These are phyloP conservation scores for Emesis furor DNA, from an alignment of 2,888 invertebrate species.

Conservation along the genomic window DNA sequence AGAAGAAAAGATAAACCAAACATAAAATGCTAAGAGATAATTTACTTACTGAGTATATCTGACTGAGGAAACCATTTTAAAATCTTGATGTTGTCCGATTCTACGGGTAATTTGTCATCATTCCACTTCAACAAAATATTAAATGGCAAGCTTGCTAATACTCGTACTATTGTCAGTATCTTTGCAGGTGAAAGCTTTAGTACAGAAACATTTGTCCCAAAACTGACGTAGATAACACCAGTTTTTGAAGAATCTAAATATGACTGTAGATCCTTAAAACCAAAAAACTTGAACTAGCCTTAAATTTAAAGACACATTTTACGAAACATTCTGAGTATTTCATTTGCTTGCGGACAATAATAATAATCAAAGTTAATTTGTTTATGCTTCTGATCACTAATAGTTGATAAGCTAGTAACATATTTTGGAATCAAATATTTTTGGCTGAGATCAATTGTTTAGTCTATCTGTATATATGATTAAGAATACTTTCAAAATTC, in stretches of 20 bases:
- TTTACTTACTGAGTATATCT: slow-evolving; percentile 73
- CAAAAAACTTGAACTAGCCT: neutral
- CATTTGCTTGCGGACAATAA: too few species aligned
- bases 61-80: slow-evolving; percentile 76
- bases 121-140: slow-evolving; percentile 86
- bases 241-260: slow-evolving; percentile 82
- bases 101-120: slow-evolving; percentile 75
- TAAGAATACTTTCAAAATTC: too few species aligned
- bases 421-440: too few species aligned
- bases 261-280: slow-evolving; percentile 77
- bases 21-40: neutral
- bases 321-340: too few species aligned
- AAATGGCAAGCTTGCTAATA: slow-evolving; percentile 82
- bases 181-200: slow-evolving; percentile 77
- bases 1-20: too few species aligned
- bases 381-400: too few species aligned
- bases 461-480: too few species aligned
- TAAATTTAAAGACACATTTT: too few species aligned
- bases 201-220: slow-evolving; percentile 83
- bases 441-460: too few species aligned
- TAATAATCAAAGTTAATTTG: too few species aligned
- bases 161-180: slow-evolving; percentile 78
- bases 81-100: slow-evolving; percentile 77
- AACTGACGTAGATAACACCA: slow-evolving; percentile 83
- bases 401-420: too few species aligned